phyloP scores from a whole-genome alignment of 2,888 invertebrate species.

The Pharmacophagus antenor region DNA sequence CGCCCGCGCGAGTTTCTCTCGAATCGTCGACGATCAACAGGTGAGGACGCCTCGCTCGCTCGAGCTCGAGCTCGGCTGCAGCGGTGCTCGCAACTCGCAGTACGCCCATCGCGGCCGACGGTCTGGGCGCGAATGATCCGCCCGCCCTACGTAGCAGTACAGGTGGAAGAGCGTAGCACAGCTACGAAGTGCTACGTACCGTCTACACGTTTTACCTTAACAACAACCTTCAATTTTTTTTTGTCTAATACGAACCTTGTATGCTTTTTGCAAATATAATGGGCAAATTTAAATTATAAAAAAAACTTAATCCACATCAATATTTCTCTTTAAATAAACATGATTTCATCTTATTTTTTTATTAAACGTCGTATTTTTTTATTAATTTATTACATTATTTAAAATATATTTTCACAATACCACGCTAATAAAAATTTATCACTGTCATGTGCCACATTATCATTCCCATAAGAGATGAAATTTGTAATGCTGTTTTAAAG shows the following conservation, averaged over 20 bases:
- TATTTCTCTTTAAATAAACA: too few species aligned
- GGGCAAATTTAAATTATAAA: too few species aligned
- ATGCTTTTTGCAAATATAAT: conserved; percentile 3
- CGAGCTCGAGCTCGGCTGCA: conserved; percentile 61
- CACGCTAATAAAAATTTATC: too few species aligned
- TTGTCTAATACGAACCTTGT: conserved; percentile 4
- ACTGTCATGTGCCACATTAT: too few species aligned
- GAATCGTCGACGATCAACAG: conserved; percentile 77
- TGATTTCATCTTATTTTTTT: too few species aligned
- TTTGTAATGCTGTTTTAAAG: too few species aligned
- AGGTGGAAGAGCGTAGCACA: conserved; percentile 20
- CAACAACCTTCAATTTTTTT: conserved; percentile 14
- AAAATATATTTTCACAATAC: too few species aligned
- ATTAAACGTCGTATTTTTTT: too few species aligned
- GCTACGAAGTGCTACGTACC: conserved; percentile 19
- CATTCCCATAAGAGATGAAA: too few species aligned
- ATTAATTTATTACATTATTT: too few species aligned
- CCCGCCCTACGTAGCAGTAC: conserved; percentile 39
- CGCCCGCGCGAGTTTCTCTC: conserved; percentile 60
- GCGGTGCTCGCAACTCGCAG: conserved; percentile 57
- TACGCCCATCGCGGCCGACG: conserved; percentile 75
- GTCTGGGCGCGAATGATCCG: conserved; percentile 71
- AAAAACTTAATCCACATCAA: too few species aligned
- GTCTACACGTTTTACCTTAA: conserved; percentile 1
- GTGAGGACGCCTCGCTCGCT: conserved; percentile 64